Conservation (phyloP, 2,888 invertebrate genomes). For the Esperia sulphurella region DNA sequence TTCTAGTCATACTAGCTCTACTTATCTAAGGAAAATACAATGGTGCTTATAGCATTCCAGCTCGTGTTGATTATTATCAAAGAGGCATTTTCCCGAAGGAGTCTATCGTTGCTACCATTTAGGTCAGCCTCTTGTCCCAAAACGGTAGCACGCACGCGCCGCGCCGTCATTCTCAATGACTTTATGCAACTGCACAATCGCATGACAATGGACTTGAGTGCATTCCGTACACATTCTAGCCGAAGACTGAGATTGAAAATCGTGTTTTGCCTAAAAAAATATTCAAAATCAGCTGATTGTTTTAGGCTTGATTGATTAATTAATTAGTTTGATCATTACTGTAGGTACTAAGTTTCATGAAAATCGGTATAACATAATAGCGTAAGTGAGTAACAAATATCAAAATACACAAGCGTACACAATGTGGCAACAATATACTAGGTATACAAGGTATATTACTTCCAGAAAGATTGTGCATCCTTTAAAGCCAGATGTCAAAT, state of each 20-base stretch:
- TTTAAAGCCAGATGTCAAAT: too few species aligned
- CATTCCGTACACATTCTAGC: constrained; percentile 12
- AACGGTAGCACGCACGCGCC: constrained; percentile 47
- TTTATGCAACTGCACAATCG: constrained; percentile 52
- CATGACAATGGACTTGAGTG: constrained; percentile 63
- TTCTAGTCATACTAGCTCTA: not conserved
- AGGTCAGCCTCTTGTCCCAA: constrained; percentile 48
- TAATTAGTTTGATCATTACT: too few species aligned
- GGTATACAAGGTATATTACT: too few species aligned
- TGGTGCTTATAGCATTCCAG: constrained; percentile 16
- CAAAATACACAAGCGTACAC: too few species aligned
- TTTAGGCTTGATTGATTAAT: too few species aligned
- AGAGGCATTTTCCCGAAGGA: constrained; percentile 34
- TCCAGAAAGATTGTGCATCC: too few species aligned
- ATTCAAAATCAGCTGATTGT: too few species aligned
- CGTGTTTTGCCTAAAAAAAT: not conserved
- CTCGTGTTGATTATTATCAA: constrained; percentile 19
- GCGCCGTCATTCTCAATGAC: constrained; percentile 22
- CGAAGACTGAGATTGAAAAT: not conserved
- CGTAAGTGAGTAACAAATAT: too few species aligned
- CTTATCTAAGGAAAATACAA: constrained; percentile 3
- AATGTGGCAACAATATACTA: too few species aligned
- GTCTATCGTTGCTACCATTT: constrained; percentile 43
- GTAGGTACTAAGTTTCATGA: too few species aligned
- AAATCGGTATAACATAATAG: too few species aligned